phyloP scores from a whole-genome alignment of 2,797 vertebrate species.

The Macropodus opercularis region DNA sequence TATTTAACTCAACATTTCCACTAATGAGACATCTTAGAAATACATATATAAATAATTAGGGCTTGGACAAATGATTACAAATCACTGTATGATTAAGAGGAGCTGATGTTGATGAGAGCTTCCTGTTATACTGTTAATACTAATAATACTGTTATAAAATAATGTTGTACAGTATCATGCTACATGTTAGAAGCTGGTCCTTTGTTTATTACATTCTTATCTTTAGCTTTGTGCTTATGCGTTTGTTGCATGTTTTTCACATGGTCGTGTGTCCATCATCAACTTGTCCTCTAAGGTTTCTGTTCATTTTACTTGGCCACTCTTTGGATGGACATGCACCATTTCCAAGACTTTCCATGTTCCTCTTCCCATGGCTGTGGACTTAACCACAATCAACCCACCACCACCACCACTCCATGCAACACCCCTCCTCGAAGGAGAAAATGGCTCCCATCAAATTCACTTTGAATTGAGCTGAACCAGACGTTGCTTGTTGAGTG shows the following conservation, averaged over 20 bases:
- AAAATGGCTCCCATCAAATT: constrained; percentile 67
- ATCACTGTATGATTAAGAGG: too few relatives aligned
- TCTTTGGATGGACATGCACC: constrained; percentile 40
- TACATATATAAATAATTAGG: too few relatives aligned
- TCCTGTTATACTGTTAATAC: too few relatives aligned
- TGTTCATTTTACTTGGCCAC: constrained; percentile 58
- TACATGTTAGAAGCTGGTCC: too few relatives aligned
- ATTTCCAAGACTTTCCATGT: constrained; percentile 39
- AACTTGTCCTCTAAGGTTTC: constrained; percentile 7
- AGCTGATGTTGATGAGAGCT: too few relatives aligned
- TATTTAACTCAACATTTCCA: too few relatives aligned
- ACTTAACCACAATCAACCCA: constrained; percentile 51
- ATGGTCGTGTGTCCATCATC: too few relatives aligned
- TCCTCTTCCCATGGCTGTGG: constrained; percentile 51
- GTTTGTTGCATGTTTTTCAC: not conserved
- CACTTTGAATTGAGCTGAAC: constrained; percentile 69
- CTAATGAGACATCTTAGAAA: too few relatives aligned
- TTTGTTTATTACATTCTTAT: not conserved
- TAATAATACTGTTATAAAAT: too few relatives aligned
- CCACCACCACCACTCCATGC: not conserved
- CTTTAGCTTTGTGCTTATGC: not conserved
- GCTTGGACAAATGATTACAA: too few relatives aligned
- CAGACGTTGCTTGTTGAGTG: constrained; percentile 65
- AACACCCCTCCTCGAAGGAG: constrained; percentile 29
- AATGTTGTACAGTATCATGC: too few relatives aligned